Conservation (phyloP, 2,888 invertebrate genomes). For the Pemphredon lugubris region DNA sequence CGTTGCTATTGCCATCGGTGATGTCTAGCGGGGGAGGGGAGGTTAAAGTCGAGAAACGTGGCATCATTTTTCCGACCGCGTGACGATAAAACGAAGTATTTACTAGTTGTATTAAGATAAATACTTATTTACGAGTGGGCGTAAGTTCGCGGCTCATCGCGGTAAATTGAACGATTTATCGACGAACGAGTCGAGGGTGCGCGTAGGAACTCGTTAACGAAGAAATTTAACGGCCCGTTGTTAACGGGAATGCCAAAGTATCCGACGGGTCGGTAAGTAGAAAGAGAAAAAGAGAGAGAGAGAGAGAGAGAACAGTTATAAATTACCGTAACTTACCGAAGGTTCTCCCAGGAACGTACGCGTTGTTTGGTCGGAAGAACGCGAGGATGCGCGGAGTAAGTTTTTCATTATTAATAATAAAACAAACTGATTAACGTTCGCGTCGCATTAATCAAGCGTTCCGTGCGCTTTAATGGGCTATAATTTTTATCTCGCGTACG, state of each 20-base stretch:
- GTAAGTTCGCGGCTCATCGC: not conserved
- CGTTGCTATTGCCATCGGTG: not conserved
- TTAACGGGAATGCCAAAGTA: conserved; percentile 17
- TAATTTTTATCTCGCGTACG: too few species aligned
- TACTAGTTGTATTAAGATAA: conserved; percentile 2
- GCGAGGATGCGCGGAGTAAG: not conserved
- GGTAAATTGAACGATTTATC: conserved; percentile 33
- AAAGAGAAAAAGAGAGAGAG: too few species aligned
- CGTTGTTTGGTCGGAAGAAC: not conserved
- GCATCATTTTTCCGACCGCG: too few species aligned
- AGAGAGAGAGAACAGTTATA: conserved; percentile 5
- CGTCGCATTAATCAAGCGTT: too few species aligned
- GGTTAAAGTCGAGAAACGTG: too few species aligned
- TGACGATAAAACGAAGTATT: too few species aligned
- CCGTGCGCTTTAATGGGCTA: too few species aligned
- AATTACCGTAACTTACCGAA: conserved; percentile 1
- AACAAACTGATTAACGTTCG: too few species aligned
- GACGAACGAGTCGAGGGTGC: conserved; percentile 5
- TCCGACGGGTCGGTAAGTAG: conserved; percentile 3
- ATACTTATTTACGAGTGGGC: conserved; percentile 20
- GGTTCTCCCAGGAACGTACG: not conserved
- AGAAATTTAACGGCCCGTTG: conserved; percentile 28
- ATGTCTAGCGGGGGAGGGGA: too few species aligned
- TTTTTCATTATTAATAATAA: too few species aligned
- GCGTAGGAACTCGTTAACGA: conserved; percentile 42